Percentiles rank a stretch among this genome's conserved stretches.
Conservation (phyloP, 2,888 invertebrate species). For the Coecobrya sp. region DNA sequence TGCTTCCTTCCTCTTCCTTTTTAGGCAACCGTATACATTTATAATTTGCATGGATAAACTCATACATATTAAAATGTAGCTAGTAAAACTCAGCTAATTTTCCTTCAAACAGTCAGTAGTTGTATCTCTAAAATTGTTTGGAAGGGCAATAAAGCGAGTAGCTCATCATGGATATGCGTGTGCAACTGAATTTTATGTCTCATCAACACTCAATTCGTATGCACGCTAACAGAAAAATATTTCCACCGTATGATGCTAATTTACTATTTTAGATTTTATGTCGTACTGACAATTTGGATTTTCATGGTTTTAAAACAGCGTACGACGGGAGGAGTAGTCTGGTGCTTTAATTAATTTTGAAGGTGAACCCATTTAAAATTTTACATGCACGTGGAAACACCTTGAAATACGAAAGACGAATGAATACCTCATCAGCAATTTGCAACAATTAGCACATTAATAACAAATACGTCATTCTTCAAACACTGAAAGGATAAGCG, state of each 20-base stretch:
- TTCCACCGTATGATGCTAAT: not conserved
- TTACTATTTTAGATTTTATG: not conserved
- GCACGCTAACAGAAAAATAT: not conserved
- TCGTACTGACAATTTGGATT: not conserved
- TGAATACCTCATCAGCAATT: slow-evolving; percentile 56
- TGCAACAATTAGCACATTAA: slow-evolving; percentile 71
- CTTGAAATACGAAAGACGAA: slow-evolving; percentile 60
- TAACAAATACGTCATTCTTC: slow-evolving; percentile 25
- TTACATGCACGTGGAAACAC: slow-evolving; percentile 79
- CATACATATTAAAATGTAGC: slow-evolving; percentile 9
- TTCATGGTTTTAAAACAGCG: slow-evolving; percentile 3
- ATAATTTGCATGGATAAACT: not conserved
- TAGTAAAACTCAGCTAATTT: slow-evolving; percentile 7
- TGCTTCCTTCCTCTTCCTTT: slow-evolving; percentile 46
- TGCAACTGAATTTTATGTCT: slow-evolving; percentile 16
- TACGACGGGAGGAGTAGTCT: not conserved
- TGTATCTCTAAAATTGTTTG: not conserved
- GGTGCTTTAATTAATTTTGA: slow-evolving; percentile 67
- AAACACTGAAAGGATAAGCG: not conserved
- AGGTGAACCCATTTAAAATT: slow-evolving; percentile 69
- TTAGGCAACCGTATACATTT: not conserved
- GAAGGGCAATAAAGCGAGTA: not conserved
- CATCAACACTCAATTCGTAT: not conserved
- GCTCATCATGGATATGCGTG: not conserved
- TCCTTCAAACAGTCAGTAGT: not conserved